Evolutionary conservation across 2,888 invertebrate genomes (phyloP).

Genomic region (Gryllus longicercus): DNA sequence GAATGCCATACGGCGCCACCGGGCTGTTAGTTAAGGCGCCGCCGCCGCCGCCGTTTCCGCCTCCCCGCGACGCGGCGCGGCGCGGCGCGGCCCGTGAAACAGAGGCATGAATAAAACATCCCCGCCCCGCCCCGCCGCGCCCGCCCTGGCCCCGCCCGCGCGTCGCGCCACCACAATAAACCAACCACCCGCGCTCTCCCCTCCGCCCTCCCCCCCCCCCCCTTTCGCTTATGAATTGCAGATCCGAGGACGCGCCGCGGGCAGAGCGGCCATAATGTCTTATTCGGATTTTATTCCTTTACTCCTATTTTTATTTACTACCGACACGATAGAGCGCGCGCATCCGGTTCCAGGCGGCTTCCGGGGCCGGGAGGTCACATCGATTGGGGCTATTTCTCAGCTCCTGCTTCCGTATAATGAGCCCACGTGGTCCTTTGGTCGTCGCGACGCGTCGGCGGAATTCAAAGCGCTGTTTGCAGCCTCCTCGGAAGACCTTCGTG

Average conservation of each 20-base stretch:
- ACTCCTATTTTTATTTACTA: not conserved
- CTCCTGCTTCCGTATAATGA: no score
- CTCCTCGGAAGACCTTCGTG: no score
- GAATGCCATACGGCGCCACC: no score
- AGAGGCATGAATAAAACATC: not conserved
- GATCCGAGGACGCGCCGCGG: not conserved
- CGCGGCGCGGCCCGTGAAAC: not conserved
- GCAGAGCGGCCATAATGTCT: not conserved
- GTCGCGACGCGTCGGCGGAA: no score
- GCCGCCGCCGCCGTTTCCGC: no score
- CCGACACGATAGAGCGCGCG: no score
- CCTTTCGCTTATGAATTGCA: slow-evolving; percentile 1
- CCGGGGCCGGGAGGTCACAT: not conserved
- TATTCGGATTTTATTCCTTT: slow-evolving; percentile 17
- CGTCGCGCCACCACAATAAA: not conserved
- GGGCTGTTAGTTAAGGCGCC: no score
- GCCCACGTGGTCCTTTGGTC: no score
- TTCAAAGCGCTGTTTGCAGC: no score
- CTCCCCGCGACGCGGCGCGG: not conserved
- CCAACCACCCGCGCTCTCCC: not conserved
- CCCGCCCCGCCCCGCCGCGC: not conserved
- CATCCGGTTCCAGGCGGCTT: not conserved
- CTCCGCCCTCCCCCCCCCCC: not conserved
- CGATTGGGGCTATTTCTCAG: not conserved
- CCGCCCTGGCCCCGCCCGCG: not conserved